These are phyloP conservation scores for Salticus scenicus DNA, from an alignment of 2,888 invertebrate genomes.

Conservation along the genomic window DNA sequence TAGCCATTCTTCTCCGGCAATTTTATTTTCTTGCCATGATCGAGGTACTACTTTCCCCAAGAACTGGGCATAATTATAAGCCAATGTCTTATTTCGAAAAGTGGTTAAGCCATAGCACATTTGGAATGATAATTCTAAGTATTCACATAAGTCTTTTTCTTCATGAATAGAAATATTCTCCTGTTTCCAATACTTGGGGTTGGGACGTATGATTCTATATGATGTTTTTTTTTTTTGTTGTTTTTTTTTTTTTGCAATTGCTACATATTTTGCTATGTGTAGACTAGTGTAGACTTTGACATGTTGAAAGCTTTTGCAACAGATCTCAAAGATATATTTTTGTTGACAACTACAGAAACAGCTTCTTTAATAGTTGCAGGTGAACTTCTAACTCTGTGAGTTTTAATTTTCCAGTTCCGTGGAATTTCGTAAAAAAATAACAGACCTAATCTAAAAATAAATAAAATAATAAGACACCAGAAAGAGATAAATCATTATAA, in stretches of 20 bases:
- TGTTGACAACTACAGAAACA: background rate
- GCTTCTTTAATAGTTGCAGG: background rate
- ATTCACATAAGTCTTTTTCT: background rate
- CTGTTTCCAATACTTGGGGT: background rate
- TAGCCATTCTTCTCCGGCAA: background rate
- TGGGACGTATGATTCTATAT: background rate
- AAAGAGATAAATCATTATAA: too few relatives aligned
- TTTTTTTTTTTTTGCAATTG: background rate
- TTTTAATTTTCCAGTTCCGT: too few relatives aligned
- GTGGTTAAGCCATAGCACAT: background rate
- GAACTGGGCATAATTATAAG: background rate
- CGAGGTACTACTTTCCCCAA: background rate
- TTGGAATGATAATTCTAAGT: background rate
- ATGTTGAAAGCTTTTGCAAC: background rate
- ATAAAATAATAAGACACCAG: too few relatives aligned
- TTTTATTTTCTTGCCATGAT: background rate
- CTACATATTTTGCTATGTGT: background rate
- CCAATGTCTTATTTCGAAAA: background rate
- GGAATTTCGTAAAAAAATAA: too few relatives aligned
- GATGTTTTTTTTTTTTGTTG: too few relatives aligned
- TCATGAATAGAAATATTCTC: background rate
- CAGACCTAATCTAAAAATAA: too few relatives aligned
- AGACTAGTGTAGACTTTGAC: background rate
- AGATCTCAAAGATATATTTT: background rate
- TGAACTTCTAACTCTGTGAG: background rate